A percentile compares a stretch with the other conserved stretches of the same genome.
Conservation (phyloP, 1,140 invertebrate genomes). For the Pararge aegeria region DNA sequence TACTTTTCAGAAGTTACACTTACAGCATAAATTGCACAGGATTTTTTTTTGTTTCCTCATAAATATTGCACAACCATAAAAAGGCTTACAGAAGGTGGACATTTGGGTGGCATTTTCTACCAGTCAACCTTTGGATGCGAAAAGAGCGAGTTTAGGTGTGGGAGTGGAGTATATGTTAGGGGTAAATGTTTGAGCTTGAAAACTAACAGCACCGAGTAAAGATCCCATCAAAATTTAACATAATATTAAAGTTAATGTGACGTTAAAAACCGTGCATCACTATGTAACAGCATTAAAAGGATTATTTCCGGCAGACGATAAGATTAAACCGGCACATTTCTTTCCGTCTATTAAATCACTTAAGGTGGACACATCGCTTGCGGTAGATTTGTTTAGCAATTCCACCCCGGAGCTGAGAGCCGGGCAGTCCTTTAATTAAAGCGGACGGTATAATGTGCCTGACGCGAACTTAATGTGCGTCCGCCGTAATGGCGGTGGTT, state of each 20-base stretch:
- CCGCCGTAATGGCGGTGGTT: constrained; percentile 63
- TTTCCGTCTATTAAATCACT: constrained; percentile 79
- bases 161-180: too few relatives aligned
- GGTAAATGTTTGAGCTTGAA: too few relatives aligned
- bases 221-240: not conserved
- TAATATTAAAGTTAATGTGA: constrained; percentile 4
- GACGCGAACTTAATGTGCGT: constrained; percentile 71
- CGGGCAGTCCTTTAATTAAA: constrained; percentile 79
- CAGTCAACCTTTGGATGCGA: too few relatives aligned
- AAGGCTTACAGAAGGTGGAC: too few relatives aligned
- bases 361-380: constrained; percentile 77
- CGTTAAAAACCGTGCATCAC: not conserved
- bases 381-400: constrained; percentile 78
- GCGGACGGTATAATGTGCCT: constrained; percentile 69
- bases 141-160: too few relatives aligned
- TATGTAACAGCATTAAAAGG: constrained; percentile 29
- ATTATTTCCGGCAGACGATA: constrained; percentile 46
- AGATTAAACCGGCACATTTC: constrained; percentile 72
- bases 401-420: constrained; percentile 62
- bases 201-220: not conserved
- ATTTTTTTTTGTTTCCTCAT: too few relatives aligned
- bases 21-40: too few relatives aligned
- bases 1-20: too few relatives aligned
- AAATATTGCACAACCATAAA: too few relatives aligned
- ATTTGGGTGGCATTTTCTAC: too few relatives aligned